These are phyloP conservation scores for Globicephala melas DNA, from an alignment of 2,113 vertebrate genomes.

Conservation along the genomic window DNA sequence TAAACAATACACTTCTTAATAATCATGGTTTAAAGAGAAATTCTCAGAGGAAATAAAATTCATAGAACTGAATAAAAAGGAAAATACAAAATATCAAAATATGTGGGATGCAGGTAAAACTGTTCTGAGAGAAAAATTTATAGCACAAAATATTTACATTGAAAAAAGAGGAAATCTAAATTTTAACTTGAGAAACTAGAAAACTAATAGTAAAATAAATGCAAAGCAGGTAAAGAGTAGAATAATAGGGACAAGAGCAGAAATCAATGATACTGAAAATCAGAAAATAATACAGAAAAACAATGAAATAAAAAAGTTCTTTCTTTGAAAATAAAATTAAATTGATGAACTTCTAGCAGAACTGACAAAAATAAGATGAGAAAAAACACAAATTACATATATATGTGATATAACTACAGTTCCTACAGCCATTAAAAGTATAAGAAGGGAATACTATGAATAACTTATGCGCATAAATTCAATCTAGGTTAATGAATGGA, in stretches of 20 bases:
- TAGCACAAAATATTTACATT: neutral
- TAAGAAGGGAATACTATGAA: neutral
- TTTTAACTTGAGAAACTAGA: neutral
- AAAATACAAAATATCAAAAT: neutral
- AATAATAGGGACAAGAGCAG: neutral
- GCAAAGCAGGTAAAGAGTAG: neutral
- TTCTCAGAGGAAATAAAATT: neutral
- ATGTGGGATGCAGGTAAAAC: neutral
- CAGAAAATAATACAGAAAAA: neutral
- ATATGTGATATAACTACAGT: neutral
- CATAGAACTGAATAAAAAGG: neutral
- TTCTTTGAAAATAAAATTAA: neutral
- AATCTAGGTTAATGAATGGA: neutral
- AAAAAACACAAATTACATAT: neutral
- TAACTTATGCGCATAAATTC: neutral
- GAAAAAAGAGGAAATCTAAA: neutral
- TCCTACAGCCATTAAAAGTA: neutral
- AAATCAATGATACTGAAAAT: neutral
- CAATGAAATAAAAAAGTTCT: neutral
- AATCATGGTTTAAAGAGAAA: neutral
- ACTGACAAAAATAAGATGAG: neutral
- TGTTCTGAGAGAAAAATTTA: neutral
- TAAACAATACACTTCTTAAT: neutral
- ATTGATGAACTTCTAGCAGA: neutral
- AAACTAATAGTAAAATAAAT: neutral